Evolutionary conservation across 2,888 invertebrate genomes (phyloP).

Genomic region (Rhorus exstirpatorius): DNA sequence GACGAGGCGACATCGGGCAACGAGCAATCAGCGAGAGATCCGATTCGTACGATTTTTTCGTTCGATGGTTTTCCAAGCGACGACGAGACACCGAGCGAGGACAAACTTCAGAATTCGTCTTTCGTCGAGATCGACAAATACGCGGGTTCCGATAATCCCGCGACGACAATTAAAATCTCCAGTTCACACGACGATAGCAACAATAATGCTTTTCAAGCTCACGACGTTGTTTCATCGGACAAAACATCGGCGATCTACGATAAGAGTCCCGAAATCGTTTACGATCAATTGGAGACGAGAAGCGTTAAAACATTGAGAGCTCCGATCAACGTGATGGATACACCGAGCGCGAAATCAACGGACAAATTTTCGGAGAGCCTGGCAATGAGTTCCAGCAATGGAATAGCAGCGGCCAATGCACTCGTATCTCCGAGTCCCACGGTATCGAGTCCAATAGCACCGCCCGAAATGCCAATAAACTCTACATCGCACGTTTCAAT

Average conservation of each 20-base stretch:
- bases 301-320: conserved; percentile 69
- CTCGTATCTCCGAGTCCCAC: conserved; percentile 80
- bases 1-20: conserved; percentile 4
- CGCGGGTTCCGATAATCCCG: conserved; percentile 64
- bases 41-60: conserved; percentile 71
- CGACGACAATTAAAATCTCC: conserved; percentile 36
- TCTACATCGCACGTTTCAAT: not conserved
- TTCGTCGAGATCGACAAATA: conserved; percentile 80
- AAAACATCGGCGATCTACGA: conserved; percentile 73
- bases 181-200: conserved; percentile 57
- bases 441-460: conserved; percentile 66
- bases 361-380: conserved; percentile 75
- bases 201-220: conserved; percentile 72
- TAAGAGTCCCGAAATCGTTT: conserved; percentile 72
- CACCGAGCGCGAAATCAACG: conserved; percentile 72
- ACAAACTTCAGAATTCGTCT: conserved; percentile 83
- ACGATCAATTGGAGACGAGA: conserved; percentile 71
- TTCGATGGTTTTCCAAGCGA: conserved; percentile 81
- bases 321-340: conserved; percentile 50
- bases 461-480: conserved; percentile 48
- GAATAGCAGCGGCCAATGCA: conserved; percentile 78
- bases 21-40: conserved; percentile 51
- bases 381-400: conserved; percentile 79
- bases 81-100: conserved; percentile 80
- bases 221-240: conserved; percentile 73